Base-by-base conservation (phyloP, 2,888 invertebrate species). In the Athalia cordata region DNA sequence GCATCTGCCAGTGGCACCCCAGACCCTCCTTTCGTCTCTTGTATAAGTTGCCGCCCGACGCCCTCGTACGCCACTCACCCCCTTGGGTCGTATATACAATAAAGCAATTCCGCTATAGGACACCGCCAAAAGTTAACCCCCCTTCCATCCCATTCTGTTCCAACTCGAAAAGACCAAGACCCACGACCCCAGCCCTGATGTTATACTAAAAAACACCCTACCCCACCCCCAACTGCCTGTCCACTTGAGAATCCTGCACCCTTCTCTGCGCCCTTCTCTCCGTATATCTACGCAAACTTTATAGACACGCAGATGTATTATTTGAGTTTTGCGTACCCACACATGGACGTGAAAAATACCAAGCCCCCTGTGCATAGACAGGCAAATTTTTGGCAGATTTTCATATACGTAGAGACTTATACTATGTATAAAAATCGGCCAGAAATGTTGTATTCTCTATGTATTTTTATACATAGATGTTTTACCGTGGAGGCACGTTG, bases 1-100 rank as follows among this genome's bases (percentile, higher is more conserved):
- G 75, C 75, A 75, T 75, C 74, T 76, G 78, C 66, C 78, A 78
- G 52, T 55, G 64, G 61, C 68, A 72, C 65, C 55, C 68, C 62
- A 57, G 29, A 5, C 59, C 29, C 55, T 76, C 29, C 47, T 50
- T 45, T 15, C 7, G 52, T 47, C 9, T 76, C 52, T 43, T 6
- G 43, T 29, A 29, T 29, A 29, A 29, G 29, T 29, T 29, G 29
- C 29, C 29, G 29, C 29, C 29, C 29, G 29, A 29, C 29, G 29
- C 29, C 29, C 29, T 29, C 29, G 29, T 29, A 29, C 29, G 29
- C 29, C 29, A 29, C 15, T 68, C 68, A 11, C 50, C 8, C 50
- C 49, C 68, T 11, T 29, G 59, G 61, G 50, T 49, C 29, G 29
- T 0, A 29, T 29, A 29, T 29, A 29, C 68, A 78, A 74, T 78